phyloP scores from a whole-genome alignment of 2,888 invertebrate species.

The Parnassius smintheus region DNA sequence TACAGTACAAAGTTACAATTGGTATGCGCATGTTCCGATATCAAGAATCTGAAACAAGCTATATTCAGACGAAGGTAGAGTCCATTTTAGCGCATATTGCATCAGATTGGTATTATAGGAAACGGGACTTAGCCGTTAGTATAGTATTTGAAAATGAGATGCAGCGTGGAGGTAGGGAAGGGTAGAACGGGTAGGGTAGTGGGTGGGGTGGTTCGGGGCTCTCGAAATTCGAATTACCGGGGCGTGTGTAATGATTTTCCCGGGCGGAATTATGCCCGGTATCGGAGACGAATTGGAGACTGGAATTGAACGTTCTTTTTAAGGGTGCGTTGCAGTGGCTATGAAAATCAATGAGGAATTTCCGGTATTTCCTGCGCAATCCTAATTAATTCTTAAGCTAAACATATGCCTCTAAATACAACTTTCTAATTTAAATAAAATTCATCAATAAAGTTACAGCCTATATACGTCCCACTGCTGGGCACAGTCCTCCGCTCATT shows the following conservation, averaged over 20 bases:
- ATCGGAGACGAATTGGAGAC: constrained; percentile 66
- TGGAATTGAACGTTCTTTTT: constrained; percentile 52
- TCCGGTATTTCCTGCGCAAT: constrained; percentile 29
- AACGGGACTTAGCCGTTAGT: constrained; percentile 59
- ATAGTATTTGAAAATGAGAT: constrained; percentile 79
- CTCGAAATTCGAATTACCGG: constrained; percentile 79
- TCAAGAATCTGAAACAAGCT: constrained; percentile 44
- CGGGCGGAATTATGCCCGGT: constrained; percentile 74
- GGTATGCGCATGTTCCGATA: constrained; percentile 43
- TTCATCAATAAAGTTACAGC: too few relatives aligned
- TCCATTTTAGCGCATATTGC: constrained; percentile 50
- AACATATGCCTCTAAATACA: constrained; percentile 2
- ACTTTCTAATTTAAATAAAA: too few relatives aligned
- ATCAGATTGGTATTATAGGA: constrained; percentile 49
- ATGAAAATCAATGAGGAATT: constrained; percentile 37
- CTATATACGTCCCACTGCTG: too few relatives aligned
- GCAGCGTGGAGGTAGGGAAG: constrained; percentile 61
- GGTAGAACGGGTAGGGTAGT: constrained; percentile 35
- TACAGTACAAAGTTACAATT: constrained; percentile 66
- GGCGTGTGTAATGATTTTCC: constrained; percentile 81
- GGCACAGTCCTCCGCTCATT: too few relatives aligned
- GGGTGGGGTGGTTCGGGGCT: constrained; percentile 46
- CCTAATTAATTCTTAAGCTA: constrained; percentile 22
- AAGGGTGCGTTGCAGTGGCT: constrained; percentile 36
- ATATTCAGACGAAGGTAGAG: constrained; percentile 48